Base-by-base conservation (phyloP, 2,888 invertebrate species). In the Pinctada fucata region DNA sequence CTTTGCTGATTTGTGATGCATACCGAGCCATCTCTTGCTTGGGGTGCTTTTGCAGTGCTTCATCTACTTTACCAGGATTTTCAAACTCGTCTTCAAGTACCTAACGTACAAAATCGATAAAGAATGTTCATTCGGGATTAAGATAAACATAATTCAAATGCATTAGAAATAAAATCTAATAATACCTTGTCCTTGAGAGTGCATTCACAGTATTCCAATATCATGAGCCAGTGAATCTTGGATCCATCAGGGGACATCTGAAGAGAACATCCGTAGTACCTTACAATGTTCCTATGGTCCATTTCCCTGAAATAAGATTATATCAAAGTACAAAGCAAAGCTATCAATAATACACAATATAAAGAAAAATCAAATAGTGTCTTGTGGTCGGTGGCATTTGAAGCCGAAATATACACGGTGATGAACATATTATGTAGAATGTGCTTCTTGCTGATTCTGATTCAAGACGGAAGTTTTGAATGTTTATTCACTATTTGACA, bases 181-280 rank as follows among this genome's bases (percentile, higher is more conserved):
- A 31, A 13, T 58, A 58, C 66, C 50, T 80, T 70, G 65, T 86
- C 80, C 76, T 86, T 86, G 8, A 91, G 81, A 3, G 89, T 88
- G 10, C 75, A 82, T 8, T 82, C 72, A 68, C 90, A 90, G 47
- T 78, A 83, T 76, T 91, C 91, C 80, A 90, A 78, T 2, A 90
- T 82, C 87, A 91, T 88, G 8, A 90, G 83, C 85, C 87, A 88
- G 13, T 74, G 51, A 3, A 84, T 45, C 10, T 6, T 63, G 13
- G 51, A 72, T 67, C 50, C 68, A 45, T 45, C 47, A 48, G 64
- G 69, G 76, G 49, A 52, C 70, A 77, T 71, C 76, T 78, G 66
- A 47, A 68, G 71, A 51, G 82, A 5, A 2, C 87, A 86, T 0
- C 91, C 90, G 58, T 82, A 88, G 81, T 90, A 90, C 31, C 78